phyloP scores from a whole-genome alignment of 2,888 invertebrate species.

The Mesorhabditis sp. region DNA sequence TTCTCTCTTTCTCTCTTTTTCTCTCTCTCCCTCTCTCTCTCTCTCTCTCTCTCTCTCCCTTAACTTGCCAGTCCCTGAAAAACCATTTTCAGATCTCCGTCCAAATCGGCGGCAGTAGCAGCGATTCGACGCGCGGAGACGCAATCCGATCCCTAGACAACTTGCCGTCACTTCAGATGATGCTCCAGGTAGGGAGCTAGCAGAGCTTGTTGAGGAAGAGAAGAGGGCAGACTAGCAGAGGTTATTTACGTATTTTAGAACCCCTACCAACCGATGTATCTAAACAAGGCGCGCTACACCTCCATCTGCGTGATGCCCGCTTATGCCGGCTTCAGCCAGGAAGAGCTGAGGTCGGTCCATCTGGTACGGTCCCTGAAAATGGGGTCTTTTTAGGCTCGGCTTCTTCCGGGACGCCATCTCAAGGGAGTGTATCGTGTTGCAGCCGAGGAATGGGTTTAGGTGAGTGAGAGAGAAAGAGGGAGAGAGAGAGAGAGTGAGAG shows the following conservation, averaged over 20 bases:
- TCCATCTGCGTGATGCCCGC: slow-evolving; percentile 92
- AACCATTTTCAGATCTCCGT: background rate
- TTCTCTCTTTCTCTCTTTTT: no score
- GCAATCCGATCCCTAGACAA: background rate
- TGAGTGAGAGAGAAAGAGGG: slow-evolving; percentile 53
- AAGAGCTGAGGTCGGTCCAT: slow-evolving; percentile 73
- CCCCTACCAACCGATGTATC: slow-evolving; percentile 46
- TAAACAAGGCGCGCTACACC: slow-evolving; percentile 68
- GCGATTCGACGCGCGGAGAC: background rate
- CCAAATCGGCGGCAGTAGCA: background rate
- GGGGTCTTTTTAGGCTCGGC: slow-evolving; percentile 17
- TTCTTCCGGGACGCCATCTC: slow-evolving; percentile 58
- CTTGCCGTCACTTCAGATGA: background rate
- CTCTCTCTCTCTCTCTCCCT: no score
- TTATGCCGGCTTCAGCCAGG: slow-evolving; percentile 76
- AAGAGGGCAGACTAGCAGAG: no score
- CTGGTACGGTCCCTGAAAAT: background rate
- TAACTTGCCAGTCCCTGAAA: no score
- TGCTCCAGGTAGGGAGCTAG: background rate
- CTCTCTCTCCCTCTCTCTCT: no score
- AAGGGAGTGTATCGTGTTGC: slow-evolving; percentile 77
- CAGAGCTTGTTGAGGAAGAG: no score
- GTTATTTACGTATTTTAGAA: slow-evolving; percentile 19
- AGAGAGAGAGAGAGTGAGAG: background rate
- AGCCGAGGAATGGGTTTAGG: slow-evolving; percentile 75